phyloP scores from a whole-genome alignment of 2,888 invertebrate genomes.

The Eupsilia transversa region DNA sequence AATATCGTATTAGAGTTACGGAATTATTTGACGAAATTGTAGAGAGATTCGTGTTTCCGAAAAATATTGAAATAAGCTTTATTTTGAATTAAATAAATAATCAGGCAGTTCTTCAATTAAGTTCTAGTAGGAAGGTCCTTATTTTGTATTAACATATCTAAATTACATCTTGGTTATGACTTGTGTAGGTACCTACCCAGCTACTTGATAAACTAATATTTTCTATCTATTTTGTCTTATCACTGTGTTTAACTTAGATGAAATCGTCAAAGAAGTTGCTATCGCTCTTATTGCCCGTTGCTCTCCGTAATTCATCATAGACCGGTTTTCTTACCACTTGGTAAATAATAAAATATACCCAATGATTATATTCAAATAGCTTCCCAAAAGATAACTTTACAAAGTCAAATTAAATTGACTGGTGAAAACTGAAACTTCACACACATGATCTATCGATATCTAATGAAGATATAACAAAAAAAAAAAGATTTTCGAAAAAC shows the following conservation, averaged over 20 bases:
- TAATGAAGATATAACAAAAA: not conserved
- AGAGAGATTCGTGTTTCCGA: conserved; percentile 81
- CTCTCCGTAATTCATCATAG: not conserved
- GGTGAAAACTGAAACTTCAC: not conserved
- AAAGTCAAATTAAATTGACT: not conserved
- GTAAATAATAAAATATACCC: not conserved
- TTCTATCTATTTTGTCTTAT: conserved; percentile 6
- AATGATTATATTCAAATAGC: not conserved
- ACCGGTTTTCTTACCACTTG: not conserved
- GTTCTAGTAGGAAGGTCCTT: not conserved
- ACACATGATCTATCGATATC: not conserved
- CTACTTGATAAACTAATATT: conserved; percentile 5
- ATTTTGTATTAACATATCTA: not conserved
- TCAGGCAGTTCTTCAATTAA: not conserved
- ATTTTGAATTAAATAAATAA: not conserved
- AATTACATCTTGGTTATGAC: conserved; percentile 6
- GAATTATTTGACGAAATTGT: conserved; percentile 91
- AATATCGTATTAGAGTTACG: conserved; percentile 83
- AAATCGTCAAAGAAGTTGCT: not conserved
- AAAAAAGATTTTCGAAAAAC: not conserved
- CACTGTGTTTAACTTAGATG: conserved; percentile 33
- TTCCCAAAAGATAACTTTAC: not conserved
- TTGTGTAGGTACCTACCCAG: conserved; percentile 16
- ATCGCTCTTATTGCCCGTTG: conserved; percentile 6
- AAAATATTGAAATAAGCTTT: conserved; percentile 23